These are phyloP conservation scores for Betta splendens DNA, from an alignment of 2,797 vertebrate genomes.

Conservation along the genomic window DNA sequence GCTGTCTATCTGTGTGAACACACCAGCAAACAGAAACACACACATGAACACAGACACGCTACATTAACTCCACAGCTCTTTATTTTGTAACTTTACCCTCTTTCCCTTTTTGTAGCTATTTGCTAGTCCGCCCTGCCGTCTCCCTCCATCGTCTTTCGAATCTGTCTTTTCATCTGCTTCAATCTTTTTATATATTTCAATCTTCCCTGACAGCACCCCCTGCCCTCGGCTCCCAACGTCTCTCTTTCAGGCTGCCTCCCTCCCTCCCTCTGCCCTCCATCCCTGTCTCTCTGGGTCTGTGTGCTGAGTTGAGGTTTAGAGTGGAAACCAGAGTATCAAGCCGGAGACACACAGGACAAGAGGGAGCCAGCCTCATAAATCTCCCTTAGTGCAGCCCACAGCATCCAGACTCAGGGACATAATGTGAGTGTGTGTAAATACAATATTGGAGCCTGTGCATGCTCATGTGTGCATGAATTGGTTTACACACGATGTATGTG, in stretches of 20 bases:
- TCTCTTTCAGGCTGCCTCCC: conserved; percentile 29
- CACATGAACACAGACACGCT: conserved; percentile 19
- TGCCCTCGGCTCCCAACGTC: neutral
- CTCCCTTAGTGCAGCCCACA: conserved; percentile 55
- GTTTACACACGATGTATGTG: conserved; percentile 3
- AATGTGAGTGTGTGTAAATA: conserved; percentile 13
- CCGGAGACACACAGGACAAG: conserved; percentile 71
- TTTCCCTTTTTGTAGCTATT: conserved; percentile 28
- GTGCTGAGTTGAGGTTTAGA: conserved; percentile 74
- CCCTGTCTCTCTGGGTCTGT: conserved; percentile 53
- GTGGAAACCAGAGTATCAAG: conserved; percentile 74
- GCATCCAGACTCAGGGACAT: conserved; percentile 57
- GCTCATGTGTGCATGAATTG: neutral
- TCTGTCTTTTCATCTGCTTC: conserved; percentile 50
- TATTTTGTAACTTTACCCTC: conserved; percentile 33
- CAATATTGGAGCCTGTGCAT: neutral
- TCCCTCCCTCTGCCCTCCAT: conserved; percentile 27
- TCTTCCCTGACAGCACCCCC: conserved; percentile 24
- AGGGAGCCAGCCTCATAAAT: conserved; percentile 74
- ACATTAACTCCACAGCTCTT: conserved; percentile 19
- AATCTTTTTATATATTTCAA: conserved; percentile 48
- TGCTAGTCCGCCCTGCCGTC: conserved; percentile 39
- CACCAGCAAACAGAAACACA: conserved; percentile 15
- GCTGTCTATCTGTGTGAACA: conserved; percentile 29
- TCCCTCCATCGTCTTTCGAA: conserved; percentile 56